These are phyloP conservation scores for Noctilio leporinus DNA, from an alignment of 2,113 vertebrate species.

Conservation along the genomic window DNA sequence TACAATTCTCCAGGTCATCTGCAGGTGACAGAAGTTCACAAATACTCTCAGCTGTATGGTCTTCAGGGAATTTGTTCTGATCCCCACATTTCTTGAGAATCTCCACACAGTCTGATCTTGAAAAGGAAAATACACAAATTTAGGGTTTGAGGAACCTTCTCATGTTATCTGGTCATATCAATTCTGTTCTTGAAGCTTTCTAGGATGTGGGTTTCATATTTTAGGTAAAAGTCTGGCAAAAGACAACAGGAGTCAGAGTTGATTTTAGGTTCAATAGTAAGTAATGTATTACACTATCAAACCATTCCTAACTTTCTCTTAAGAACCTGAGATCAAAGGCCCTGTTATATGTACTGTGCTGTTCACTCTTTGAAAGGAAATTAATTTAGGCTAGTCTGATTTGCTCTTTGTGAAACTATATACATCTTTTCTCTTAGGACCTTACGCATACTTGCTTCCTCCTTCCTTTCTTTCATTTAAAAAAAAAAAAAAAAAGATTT, in stretches of 20 bases:
- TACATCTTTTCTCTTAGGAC: background rate
- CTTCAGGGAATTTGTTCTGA: constrained; percentile 89
- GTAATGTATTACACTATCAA: background rate
- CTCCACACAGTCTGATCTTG: constrained; percentile 96
- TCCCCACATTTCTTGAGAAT: constrained; percentile 97
- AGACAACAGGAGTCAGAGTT: background rate
- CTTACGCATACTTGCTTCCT: background rate
- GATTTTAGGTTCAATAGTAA: background rate
- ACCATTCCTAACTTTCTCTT: background rate
- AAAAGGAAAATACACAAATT: constrained; percentile 63
- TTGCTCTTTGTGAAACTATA: background rate
- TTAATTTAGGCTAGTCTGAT: background rate
- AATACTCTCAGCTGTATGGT: constrained; percentile 93
- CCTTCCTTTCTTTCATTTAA: background rate
- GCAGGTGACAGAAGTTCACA: constrained; percentile 94
- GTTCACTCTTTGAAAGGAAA: constrained; percentile 11
- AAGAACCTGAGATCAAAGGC: background rate
- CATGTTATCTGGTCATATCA: background rate
- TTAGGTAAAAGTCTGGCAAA: background rate
- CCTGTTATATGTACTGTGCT: background rate
- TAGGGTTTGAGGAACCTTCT: background rate
- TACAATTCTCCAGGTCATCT: constrained; percentile 92
- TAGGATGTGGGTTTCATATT: background rate
- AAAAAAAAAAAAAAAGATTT: no score
- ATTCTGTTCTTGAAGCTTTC: background rate